Evolutionary conservation across 2,888 invertebrate genomes (phyloP), one percentile per base, ranked within the genome.

Genomic region (Eristalis pertinax): DNA sequence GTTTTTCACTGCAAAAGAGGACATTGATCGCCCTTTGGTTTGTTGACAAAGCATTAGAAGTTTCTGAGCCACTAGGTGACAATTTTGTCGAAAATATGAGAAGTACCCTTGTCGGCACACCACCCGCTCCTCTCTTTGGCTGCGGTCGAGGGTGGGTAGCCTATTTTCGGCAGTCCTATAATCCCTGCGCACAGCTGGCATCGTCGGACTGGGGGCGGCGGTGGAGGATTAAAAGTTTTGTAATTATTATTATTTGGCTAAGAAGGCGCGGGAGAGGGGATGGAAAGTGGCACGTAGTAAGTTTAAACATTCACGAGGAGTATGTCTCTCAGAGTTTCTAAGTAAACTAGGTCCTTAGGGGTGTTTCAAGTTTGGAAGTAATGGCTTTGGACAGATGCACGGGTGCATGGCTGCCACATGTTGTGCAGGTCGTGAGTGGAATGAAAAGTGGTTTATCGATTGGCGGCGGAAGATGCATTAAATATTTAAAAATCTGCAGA

Each of bases 11-110:
- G 68, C 19, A 73, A 86, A 82, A 75, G 86, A 78, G 86, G 86
- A 86, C 82, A 82, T 86, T 86, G 86, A 86, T 82, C 86, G 74
- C 82, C 78, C 82, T 86, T 86, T 81, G 38, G 86, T 82, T 82
- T 82, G 86, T 82, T 78, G 86, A 82, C 78, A 82, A 86, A 86
- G 74, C 86, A 86, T 86, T 68, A 65, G 50, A 77, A 86, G 64
- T 78, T 86, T 86, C 22, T 78, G 69, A 82, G 62, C 74, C 78
- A 86, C 77, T 78, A 82, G 86, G 86, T 86, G 86, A 86, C 82
- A 82, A 86, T 70, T 86, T 82, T 56, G 29, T 81, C 38, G 58
- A 78, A 82, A 77, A 79, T 78, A 72, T 78, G 68, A 69, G 35
- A 72, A 78, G 64, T 43, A 72, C 72, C 50, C 72, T 26, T 73